phyloP scores from a whole-genome alignment of 2,888 invertebrate species.

The Nemoura dubitans region DNA sequence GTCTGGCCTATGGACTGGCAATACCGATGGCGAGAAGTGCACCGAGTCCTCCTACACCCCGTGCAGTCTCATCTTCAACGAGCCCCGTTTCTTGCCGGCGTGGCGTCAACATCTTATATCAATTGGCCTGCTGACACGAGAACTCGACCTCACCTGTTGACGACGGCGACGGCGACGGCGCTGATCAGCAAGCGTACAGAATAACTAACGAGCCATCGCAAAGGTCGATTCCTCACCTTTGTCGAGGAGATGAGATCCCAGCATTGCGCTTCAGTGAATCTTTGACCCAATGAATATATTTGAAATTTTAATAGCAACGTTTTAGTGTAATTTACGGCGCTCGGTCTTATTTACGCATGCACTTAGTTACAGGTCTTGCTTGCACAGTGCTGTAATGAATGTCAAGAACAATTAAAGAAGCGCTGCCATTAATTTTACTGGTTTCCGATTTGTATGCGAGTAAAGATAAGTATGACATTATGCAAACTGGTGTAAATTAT shows the following conservation, averaged over 20 bases:
- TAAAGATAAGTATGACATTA: not conserved
- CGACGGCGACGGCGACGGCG: not conserved
- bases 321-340: not conserved
- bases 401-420: not conserved
- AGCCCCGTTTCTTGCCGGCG: not conserved
- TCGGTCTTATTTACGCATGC: not conserved
- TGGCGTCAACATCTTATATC: not conserved
- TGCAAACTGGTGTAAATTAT: not conserved
- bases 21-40: not conserved
- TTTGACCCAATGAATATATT: not conserved
- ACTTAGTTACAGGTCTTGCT: not conserved
- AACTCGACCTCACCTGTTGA: not conserved
- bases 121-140: not conserved
- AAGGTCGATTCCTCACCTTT: not conserved
- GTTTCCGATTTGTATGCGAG: not conserved
- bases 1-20: too few species aligned
- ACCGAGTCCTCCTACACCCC: slow-evolving; percentile 23
- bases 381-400: not conserved
- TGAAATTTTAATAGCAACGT: not conserved
- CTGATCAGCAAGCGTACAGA: not conserved
- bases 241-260: not conserved
- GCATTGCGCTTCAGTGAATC: not conserved
- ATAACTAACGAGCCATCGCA: not conserved
- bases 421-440: not conserved
- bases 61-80: not conserved